phyloP scores from a whole-genome alignment of 2,113 vertebrate species.

The Progne subis region DNA sequence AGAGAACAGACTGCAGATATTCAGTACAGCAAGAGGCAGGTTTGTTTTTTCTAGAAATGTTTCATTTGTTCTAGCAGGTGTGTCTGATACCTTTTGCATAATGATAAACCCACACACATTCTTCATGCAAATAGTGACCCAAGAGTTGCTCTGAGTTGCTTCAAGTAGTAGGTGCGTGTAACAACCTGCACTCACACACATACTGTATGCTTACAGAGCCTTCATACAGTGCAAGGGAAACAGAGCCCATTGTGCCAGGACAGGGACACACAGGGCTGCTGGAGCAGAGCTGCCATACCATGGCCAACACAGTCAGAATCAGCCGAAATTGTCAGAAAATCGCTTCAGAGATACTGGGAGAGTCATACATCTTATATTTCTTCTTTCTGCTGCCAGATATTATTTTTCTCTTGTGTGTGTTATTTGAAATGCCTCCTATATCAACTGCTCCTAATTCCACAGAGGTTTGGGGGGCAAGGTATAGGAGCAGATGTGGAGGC shows the following conservation, averaged over 20 bases:
- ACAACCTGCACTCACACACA: slow-evolving; percentile 31
- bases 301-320: neutral
- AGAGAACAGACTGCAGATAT: neutral
- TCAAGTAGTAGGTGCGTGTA: slow-evolving; percentile 37
- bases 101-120: slow-evolving; percentile 70
- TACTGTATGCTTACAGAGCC: neutral
- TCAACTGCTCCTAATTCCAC: neutral
- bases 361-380: neutral
- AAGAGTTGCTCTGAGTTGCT: slow-evolving; percentile 36
- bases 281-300: neutral
- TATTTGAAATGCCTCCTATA: neutral
- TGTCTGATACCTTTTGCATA: slow-evolving; percentile 64
- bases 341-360: neutral
- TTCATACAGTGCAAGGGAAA: neutral
- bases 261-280: neutral
- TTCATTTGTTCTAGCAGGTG: slow-evolving; percentile 61
- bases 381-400: neutral
- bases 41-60: slow-evolving; percentile 51
- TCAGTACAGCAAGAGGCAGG: neutral
- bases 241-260: neutral
- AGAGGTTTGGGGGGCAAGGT: neutral
- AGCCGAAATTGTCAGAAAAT: neutral
- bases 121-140: slow-evolving; percentile 67
- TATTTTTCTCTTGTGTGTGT: neutral
- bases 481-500: accelerated